Base-by-base conservation (phyloP, 2,113 vertebrate species). In the Mastomys coucha region DNA sequence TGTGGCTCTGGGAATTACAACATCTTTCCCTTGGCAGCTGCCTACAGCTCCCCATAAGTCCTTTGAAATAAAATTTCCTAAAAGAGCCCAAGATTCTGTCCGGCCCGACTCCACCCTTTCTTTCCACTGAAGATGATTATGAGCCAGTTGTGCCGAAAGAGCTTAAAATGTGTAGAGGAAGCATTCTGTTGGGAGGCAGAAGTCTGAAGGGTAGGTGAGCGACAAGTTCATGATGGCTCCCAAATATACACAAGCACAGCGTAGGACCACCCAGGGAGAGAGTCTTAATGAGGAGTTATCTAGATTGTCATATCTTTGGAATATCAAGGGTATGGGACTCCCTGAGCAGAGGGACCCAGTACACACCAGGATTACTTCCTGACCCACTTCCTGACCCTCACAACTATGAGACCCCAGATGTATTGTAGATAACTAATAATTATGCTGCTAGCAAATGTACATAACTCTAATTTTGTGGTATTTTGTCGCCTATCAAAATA, bases 401-500 rank as follows among this genome's bases (percentile, higher is more conserved):
- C 87, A 91, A 82, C 26, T 33, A 7, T 24, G n/a, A 28, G 24
- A 67, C 67, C 17, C 80, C 45, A 91, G 70, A 72, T n/a, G 6
- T 17, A 49, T 69, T 24, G 31, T 69, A 19, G 65, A 91, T 92
- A 45, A 60, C 24, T 39, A 39, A 60, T 26, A 63, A 26, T 26
- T 53, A 81, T 6, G 11, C 51, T 56, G 80, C 22, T 8, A 42
- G 42, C n/a, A 84, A n/a, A 24, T 28, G 24, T 14, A 4, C 36
- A 58, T 16, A 60, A 58, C 5, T n/a, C 36, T 11, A 60, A 26
- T 60, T 60, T 9, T 63, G 56, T 82, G n/a, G 12, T 14, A n/a
- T 82, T 94, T 88, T 88, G 33, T 90, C 92, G 86, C 24, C 91
- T 3, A 58, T 39, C 36, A 91, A 76, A 91, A 88, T 60, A 56